Conservation (phyloP, 2,888 invertebrate species). For the Villa cingulata region DNA sequence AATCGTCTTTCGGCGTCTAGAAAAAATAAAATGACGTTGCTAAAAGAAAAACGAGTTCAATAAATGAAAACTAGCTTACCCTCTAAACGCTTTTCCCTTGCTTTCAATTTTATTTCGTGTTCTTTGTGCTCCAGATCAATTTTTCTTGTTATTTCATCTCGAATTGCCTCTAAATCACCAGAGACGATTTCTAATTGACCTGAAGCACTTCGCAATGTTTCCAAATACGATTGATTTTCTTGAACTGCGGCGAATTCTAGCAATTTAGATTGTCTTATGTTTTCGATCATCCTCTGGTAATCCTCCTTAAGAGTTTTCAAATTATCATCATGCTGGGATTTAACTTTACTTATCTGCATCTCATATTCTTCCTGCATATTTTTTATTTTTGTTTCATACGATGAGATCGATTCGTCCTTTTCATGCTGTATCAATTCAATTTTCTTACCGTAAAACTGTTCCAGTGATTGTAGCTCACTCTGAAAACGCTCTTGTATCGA, state of each 20-base stretch:
- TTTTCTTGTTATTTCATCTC: conserved; percentile 25
- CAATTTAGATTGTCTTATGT: conserved; percentile 31
- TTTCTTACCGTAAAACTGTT: conserved; percentile 25
- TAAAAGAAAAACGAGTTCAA: not conserved
- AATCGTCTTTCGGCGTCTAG: conserved; percentile 26
- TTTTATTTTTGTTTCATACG: conserved; percentile 21
- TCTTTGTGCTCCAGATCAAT: conserved; percentile 24
- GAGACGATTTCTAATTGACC: conserved; percentile 24
- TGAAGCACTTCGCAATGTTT: conserved; percentile 29
- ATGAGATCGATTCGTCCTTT: conserved; percentile 19
- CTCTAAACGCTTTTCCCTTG: conserved; percentile 26
- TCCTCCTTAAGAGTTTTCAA: conserved; percentile 23
- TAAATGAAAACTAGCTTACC: conserved; percentile 6
- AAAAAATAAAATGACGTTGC: not conserved
- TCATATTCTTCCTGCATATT: conserved; percentile 26
- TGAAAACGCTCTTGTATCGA: conserved; percentile 28
- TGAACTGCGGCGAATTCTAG: conserved; percentile 31
- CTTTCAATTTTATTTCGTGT: conserved; percentile 24
- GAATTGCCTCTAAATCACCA: conserved; percentile 25
- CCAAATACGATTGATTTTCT: conserved; percentile 31
- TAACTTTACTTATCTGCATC: conserved; percentile 24
- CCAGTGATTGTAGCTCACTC: conserved; percentile 23
- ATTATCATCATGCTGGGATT: conserved; percentile 27
- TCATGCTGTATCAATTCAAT: conserved; percentile 20
- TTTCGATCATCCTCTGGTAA: conserved; percentile 26